phyloP scores from a whole-genome alignment of 1,140 invertebrate genomes.

The Drosophila busckii region DNA sequence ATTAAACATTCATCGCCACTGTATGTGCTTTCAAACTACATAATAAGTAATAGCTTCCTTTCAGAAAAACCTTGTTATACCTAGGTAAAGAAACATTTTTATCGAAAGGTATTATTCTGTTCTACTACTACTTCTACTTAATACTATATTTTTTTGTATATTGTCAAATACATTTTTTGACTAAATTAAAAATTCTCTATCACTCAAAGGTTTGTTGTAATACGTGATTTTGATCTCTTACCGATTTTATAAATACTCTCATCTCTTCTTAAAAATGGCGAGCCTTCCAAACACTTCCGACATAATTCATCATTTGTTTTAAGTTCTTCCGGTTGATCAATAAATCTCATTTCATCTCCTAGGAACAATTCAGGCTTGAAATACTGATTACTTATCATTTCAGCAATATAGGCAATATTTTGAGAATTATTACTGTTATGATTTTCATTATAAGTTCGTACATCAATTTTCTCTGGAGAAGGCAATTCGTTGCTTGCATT shows the following conservation, averaged over 20 bases:
- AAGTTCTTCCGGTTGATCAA: constrained; percentile 46
- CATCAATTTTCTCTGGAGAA: constrained; percentile 83
- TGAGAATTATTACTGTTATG: constrained; percentile 80
- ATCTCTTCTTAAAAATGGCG: constrained; percentile 35
- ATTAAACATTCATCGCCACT: no score
- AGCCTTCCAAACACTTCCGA: constrained; percentile 49
- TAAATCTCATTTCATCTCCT: constrained; percentile 81
- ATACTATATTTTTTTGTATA: no score
- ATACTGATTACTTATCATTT: constrained; percentile 85
- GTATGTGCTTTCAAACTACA: no score
- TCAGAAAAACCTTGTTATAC: no score
- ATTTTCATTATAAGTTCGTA: constrained; percentile 87
- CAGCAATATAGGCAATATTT: constrained; percentile 89
- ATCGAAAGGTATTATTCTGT: no score
- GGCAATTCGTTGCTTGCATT: constrained; percentile 84
- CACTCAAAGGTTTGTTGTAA: no score
- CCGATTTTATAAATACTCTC: constrained; percentile 16
- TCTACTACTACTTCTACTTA: no score
- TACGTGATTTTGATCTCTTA: constrained; percentile 20
- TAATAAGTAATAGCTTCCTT: no score
- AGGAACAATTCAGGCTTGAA: constrained; percentile 83
- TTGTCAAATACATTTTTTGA: no score
- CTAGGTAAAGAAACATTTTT: no score
- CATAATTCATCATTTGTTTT: constrained; percentile 59
- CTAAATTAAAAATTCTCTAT: no score